Conservation (phyloP, 1,140 invertebrate genomes). For the Neocloeon triangulifer region DNA sequence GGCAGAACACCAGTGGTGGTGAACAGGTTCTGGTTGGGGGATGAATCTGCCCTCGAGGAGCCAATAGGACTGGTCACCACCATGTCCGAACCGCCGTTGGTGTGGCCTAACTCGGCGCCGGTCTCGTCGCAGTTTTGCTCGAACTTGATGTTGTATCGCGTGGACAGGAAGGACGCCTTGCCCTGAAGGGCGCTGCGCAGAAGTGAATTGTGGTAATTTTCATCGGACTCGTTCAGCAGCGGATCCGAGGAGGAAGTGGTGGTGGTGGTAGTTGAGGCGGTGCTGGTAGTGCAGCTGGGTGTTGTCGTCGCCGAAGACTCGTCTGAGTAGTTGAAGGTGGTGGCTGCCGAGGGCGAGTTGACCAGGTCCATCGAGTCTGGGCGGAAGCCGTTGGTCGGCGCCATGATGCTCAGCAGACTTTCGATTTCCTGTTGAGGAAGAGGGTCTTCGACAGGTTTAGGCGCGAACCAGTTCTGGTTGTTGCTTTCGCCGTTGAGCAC, state of each 20-base stretch:
- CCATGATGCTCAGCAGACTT: slow-evolving; percentile 21
- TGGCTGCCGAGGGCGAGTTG: slow-evolving; percentile 1
- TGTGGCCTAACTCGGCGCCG: too few relatives aligned
- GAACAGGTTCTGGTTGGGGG: slow-evolving; percentile 12
- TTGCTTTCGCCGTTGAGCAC: slow-evolving; percentile 24
- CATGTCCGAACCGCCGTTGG: too few relatives aligned
- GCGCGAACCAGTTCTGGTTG: too few relatives aligned
- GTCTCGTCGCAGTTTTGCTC: too few relatives aligned
- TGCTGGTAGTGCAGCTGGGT: neutral
- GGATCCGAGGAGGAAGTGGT: neutral
- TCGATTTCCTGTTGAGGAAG: slow-evolving; percentile 20
- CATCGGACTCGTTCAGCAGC: neutral
- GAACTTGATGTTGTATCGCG: too few relatives aligned
- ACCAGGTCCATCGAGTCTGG: slow-evolving; percentile 1
- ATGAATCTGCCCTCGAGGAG: too few relatives aligned
- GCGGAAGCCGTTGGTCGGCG: slow-evolving; percentile 7
- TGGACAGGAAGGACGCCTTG: slow-evolving; percentile 11
- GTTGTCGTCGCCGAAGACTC: neutral
- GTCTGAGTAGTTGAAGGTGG: neutral
- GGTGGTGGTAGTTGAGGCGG: neutral
- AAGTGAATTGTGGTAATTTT: slow-evolving; percentile 36
- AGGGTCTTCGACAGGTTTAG: slow-evolving; percentile 11
- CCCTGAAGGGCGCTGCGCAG: slow-evolving; percentile 60
- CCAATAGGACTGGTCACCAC: too few relatives aligned
- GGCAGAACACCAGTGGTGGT: slow-evolving; percentile 5